Evolutionary conservation across 2,113 vertebrate species (phyloP).

Genomic region (Rhineura floridana): DNA sequence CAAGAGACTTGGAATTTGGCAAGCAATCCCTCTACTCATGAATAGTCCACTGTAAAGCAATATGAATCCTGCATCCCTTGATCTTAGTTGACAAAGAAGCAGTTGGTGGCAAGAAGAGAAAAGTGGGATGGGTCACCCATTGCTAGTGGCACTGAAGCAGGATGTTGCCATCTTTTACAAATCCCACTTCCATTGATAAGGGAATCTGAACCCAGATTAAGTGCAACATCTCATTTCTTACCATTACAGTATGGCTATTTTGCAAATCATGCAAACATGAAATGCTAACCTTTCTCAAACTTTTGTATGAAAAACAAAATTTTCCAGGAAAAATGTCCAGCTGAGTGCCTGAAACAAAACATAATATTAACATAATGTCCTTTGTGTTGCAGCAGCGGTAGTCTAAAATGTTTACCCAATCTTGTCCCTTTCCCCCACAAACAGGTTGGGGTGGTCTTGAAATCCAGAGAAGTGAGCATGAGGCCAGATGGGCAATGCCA

Average conservation of each 20-base stretch:
- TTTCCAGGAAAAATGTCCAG: no score
- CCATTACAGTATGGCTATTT: not conserved
- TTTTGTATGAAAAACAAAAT: not conserved
- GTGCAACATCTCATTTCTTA: rapidly evolving
- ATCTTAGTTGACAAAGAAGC: no score
- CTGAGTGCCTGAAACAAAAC: not conserved
- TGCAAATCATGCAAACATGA: not conserved
- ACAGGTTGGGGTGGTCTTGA: not conserved
- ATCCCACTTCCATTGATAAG: not conserved
- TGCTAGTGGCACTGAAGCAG: no score
- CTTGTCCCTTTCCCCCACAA: not conserved
- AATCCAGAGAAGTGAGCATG: not conserved
- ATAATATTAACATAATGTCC: not conserved
- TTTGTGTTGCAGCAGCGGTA: no score
- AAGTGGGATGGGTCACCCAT: no score
- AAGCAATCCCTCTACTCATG: no score
- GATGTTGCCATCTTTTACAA: no score
- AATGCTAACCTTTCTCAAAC: not conserved
- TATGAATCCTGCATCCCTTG: no score
- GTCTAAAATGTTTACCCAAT: not conserved
- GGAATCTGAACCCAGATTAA: not conserved
- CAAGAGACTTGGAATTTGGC: no score
- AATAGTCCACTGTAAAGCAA: no score
- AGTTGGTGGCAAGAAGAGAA: no score
- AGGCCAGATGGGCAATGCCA: no score